These are phyloP conservation scores for Oasisia sp. DNA, from an alignment of 2,888 invertebrate genomes.

Conservation along the genomic window DNA sequence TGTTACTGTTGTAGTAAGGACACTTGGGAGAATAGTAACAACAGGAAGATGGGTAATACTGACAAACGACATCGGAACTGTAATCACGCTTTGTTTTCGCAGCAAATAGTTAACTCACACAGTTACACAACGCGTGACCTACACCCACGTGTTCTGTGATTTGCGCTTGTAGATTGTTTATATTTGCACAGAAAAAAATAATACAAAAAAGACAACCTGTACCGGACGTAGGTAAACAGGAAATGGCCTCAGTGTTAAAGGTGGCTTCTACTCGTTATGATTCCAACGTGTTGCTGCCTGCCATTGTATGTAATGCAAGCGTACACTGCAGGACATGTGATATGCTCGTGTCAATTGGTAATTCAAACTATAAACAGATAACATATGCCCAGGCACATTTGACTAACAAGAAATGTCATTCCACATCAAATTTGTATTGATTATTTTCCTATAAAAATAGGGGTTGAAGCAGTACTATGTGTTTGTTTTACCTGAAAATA, in stretches of 20 bases:
- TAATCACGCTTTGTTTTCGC: background rate
- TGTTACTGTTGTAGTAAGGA: background rate
- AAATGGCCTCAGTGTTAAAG: background rate
- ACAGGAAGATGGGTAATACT: background rate
- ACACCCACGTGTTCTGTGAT: background rate
- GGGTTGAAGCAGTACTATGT: background rate
- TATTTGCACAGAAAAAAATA: background rate
- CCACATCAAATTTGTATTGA: background rate
- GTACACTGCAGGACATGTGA: background rate
- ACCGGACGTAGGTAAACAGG: background rate
- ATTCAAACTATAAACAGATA: background rate
- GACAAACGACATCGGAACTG: background rate
- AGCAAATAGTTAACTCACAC: background rate
- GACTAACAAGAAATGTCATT: background rate
- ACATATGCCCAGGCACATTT: background rate
- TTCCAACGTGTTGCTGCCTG: background rate
- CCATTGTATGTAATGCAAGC: background rate
- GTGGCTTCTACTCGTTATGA: background rate
- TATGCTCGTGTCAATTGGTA: background rate
- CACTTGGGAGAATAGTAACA: background rate
- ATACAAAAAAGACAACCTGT: background rate
- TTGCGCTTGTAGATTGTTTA: background rate
- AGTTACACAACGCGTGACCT: background rate
- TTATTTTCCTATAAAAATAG: background rate
- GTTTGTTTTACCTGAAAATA: background rate